Conservation (phyloP, 2,113 vertebrate genomes). For the Octodon degus region DNA sequence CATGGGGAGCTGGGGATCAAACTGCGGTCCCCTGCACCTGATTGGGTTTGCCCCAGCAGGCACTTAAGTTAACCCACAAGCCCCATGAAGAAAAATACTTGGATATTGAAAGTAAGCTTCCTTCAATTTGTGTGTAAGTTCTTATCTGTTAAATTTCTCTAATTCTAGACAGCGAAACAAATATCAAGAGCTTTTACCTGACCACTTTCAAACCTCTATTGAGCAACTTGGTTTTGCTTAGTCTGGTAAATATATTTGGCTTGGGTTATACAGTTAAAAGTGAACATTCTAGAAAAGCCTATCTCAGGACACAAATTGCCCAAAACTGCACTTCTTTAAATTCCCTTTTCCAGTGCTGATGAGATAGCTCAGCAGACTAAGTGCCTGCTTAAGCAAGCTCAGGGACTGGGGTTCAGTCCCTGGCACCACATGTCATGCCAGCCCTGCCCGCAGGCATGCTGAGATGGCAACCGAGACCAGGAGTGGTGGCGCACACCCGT, state of each 20-base stretch:
- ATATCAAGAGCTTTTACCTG: conserved; percentile 14
- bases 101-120: neutral
- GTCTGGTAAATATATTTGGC: neutral
- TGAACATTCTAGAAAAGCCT: neutral
- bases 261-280: neutral
- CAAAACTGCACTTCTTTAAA: conserved; percentile 15
- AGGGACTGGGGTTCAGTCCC: too few species aligned
- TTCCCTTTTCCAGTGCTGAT: neutral
- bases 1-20: too few species aligned
- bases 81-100: neutral
- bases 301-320: neutral
- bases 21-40: too few species aligned
- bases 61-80: too few species aligned
- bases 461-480: too few species aligned
- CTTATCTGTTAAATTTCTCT: neutral
- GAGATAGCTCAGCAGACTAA: too few species aligned
- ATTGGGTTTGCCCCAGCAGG: too few species aligned
- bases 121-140: neutral
- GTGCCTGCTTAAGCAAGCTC: too few species aligned
- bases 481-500: too few species aligned
- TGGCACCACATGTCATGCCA: too few species aligned
- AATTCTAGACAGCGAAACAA: conserved; percentile 45
- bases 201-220: neutral
- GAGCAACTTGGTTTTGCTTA: neutral
- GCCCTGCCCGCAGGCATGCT: too few species aligned